These are phyloP conservation scores for Clarias batrachus DNA, from an alignment of 2,113 vertebrate genomes.

Conservation along the genomic window DNA sequence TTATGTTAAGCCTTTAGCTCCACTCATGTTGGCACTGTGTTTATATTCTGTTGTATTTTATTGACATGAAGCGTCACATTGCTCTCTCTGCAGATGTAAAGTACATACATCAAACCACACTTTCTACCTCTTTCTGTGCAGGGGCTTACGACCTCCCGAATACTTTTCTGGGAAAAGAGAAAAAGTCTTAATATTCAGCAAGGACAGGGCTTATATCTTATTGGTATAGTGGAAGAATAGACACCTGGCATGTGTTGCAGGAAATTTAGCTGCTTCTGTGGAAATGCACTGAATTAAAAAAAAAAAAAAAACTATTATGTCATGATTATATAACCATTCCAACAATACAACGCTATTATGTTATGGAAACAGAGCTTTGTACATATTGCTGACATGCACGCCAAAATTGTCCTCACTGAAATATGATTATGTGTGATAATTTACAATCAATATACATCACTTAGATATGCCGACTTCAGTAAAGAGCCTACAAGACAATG, in stretches of 20 bases:
- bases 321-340: constrained; percentile 5
- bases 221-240: constrained; percentile 15
- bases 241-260: constrained; percentile 25
- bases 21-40: constrained; percentile 13
- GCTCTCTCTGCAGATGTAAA: constrained; percentile 23
- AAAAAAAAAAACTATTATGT: neutral
- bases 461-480: constrained; percentile 40
- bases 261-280: constrained; percentile 23
- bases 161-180: constrained; percentile 29
- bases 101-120: constrained; percentile 57
- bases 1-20: constrained; percentile 3
- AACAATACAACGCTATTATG: neutral
- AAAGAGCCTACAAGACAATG: constrained; percentile 23
- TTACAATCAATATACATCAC: constrained; percentile 57
- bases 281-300: constrained; percentile 30
- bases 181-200: constrained; percentile 8
- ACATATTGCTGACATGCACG: constrained; percentile 46
- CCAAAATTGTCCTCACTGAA: constrained; percentile 58
- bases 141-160: constrained; percentile 62
- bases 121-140: constrained; percentile 72
- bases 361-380: constrained; percentile 40
- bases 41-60: neutral
- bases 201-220: neutral
- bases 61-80: constrained; percentile 17
- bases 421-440: constrained; percentile 63